Conservation (phyloP, 1,140 invertebrate species). For the Tetramorium parvispinum region DNA sequence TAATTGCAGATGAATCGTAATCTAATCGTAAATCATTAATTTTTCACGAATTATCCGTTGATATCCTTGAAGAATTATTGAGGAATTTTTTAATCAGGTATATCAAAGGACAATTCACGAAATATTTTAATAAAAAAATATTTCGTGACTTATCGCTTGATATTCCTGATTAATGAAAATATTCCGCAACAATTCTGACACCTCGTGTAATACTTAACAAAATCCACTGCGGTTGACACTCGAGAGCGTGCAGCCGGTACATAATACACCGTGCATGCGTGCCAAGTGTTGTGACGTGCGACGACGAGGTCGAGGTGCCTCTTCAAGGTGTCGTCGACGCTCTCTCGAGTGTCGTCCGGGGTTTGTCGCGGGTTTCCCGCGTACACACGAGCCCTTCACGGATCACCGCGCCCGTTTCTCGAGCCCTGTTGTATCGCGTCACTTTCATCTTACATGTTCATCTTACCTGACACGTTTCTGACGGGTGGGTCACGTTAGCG, state of each 20-base stretch:
- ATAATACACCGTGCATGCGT: not conserved
- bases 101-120: too few relatives aligned
- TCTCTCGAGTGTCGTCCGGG: constrained; percentile 51
- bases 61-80: too few relatives aligned
- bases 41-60: too few relatives aligned
- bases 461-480: constrained; percentile 71
- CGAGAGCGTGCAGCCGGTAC: not conserved
- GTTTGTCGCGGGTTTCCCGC: constrained; percentile 42
- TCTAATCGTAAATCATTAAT: too few relatives aligned
- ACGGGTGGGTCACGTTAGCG: constrained; percentile 46
- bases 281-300: constrained; percentile 56
- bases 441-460: constrained; percentile 36
- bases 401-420: not conserved
- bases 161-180: not conserved
- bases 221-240: constrained; percentile 40
- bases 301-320: constrained; percentile 48
- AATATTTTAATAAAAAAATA: too few relatives aligned
- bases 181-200: not conserved
- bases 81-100: too few relatives aligned
- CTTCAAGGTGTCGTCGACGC: constrained; percentile 27
- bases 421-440: constrained; percentile 5
- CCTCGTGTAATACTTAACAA: not conserved
- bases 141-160: too few relatives aligned
- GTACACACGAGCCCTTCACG: not conserved
- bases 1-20: too few relatives aligned